Base-by-base conservation (phyloP, 2,888 invertebrate species). In the Subacronicta megacephala region DNA sequence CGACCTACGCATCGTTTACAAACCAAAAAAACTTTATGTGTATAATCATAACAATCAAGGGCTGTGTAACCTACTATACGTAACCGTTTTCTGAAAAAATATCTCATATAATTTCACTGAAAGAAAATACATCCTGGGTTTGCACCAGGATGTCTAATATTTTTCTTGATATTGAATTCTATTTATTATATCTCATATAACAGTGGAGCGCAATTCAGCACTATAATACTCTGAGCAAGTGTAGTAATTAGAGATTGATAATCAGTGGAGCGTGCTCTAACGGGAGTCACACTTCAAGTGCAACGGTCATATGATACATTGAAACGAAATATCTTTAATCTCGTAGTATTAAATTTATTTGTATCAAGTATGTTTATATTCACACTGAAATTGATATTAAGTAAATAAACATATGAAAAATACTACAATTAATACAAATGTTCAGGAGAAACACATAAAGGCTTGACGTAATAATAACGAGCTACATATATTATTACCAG, bases 241-340 rank as follows among this genome's bases (percentile, higher is more conserved):
- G 75, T 72, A 69, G 90, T 90, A 91, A 90, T 79, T 75, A 78
- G 87, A 90, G 85, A 85, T 85, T 78, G 75, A 83, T 87, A 84
- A 85, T 84, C 87, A 85, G 81, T 89, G 87, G 77, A 89, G 83
- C 91, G 87, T 89, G 85, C 78, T 82, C 78, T 90, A 91, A 90
- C 93, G 90, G 91, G 84, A 89, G 88, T 89, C 85, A 85, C 87
- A 89, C 85, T 85, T 81, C 82, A 83, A 84, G 82, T 89, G 87
- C 88, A 89, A 72, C 83, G 75, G 92, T 82, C 80, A 93, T 84
- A 82, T 80, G 89, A 92, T 90, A 90, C 78, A 77, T 72, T 82
- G 84, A 88, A 90, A 90, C 77, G 54, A 76, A 81, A 85, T 85
- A 85, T 81, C 78, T 76, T 73, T 70, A 74, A 75, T 73, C 65